Conservation (phyloP, 2,888 invertebrate genomes). For the Lordiphosa fenestrarum region DNA sequence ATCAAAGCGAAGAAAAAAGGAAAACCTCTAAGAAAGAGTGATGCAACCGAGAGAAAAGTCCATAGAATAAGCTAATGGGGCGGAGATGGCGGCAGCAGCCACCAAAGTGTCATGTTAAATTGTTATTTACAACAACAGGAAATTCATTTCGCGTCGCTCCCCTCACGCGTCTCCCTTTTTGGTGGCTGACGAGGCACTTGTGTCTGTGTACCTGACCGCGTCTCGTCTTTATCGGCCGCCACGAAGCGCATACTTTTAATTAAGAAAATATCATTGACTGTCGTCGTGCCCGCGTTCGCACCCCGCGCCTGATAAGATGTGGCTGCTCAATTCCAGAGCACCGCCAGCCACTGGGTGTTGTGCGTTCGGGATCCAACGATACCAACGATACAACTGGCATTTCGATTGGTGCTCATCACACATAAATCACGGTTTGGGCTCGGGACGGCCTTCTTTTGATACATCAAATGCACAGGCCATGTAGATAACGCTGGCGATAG, state of each 20-base stretch:
- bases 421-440: constrained; percentile 48
- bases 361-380: constrained; percentile 23
- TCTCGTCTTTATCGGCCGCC: constrained; percentile 51
- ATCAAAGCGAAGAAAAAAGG: constrained; percentile 20
- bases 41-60: constrained; percentile 10
- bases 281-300: constrained; percentile 35
- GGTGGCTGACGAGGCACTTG: constrained; percentile 6
- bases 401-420: constrained; percentile 35
- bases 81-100: constrained; percentile 39
- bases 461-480: constrained; percentile 48
- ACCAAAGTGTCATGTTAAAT: constrained; percentile 68
- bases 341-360: constrained; percentile 27
- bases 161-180: constrained; percentile 1
- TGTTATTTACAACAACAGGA: constrained; percentile 75
- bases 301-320: constrained; percentile 51
- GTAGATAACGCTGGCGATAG: constrained; percentile 39
- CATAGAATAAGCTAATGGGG: constrained; percentile 21
- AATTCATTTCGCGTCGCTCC: constrained; percentile 47
- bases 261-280: constrained; percentile 65
- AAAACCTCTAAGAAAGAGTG: constrained; percentile 16
- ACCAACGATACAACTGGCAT: constrained; percentile 2
- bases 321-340: constrained; percentile 22
- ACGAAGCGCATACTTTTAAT: constrained; percentile 56
- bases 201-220: constrained; percentile 44
- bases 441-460: constrained; percentile 43